A percentile compares a stretch with the other conserved stretches of the same genome.
phyloP scores from a whole-genome alignment of 2,888 invertebrate species.

The Rotaria sp. region DNA sequence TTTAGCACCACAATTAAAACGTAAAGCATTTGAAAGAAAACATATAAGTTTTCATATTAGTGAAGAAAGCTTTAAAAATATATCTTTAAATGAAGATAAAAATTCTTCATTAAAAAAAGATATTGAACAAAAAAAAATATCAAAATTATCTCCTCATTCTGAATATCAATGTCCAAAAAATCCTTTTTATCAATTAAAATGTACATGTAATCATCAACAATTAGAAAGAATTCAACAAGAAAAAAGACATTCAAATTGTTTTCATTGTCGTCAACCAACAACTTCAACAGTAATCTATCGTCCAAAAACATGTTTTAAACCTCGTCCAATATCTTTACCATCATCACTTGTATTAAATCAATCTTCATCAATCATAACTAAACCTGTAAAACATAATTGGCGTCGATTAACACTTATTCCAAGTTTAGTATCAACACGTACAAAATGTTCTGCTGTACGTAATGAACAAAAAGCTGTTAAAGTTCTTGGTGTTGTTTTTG shows the following conservation, averaged over 20 bases:
- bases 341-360: neutral
- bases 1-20: neutral
- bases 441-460: conserved; percentile 59
- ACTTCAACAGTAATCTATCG: neutral
- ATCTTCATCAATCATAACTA: neutral
- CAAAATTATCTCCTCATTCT: neutral
- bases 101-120: neutral
- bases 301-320: neutral
- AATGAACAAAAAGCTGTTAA: conserved; percentile 92
- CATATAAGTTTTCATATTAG: neutral
- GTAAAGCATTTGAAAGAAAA: neutral
- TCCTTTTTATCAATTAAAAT: conserved; percentile 23
- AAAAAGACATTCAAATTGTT: neutral
- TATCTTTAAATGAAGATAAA: neutral
- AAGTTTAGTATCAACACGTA: neutral
- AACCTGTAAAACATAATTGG: neutral
- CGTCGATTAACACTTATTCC: neutral
- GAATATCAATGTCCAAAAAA: neutral
- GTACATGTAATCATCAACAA: neutral
- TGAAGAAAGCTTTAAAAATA: neutral
- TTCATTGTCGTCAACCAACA: no score
- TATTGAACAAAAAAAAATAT: neutral
- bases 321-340: neutral
- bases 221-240: neutral
- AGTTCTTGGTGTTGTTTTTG: conserved; percentile 84